Evolutionary conservation across 2,113 vertebrate genomes (phyloP).

Genomic region (Forbesichthys agassizii): DNA sequence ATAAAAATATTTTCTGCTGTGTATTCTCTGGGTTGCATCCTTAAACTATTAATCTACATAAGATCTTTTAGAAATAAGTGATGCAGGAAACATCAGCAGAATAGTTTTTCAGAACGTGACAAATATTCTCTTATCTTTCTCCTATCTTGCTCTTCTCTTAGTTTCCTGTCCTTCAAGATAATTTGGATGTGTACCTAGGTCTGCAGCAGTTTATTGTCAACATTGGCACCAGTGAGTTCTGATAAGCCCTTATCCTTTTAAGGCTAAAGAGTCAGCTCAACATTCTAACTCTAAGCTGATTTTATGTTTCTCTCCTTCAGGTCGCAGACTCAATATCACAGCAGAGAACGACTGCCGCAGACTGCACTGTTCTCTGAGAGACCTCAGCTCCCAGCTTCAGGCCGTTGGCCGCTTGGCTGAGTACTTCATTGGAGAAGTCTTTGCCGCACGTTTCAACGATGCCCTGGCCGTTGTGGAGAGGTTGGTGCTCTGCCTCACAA

Average conservation of each 20-base stretch:
- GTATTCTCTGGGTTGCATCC: too few relatives aligned
- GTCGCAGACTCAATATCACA: conserved; percentile 90
- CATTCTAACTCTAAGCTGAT: background rate
- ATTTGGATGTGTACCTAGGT: conserved; percentile 94
- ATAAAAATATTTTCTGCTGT: too few relatives aligned
- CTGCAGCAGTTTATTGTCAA: conserved; percentile 93
- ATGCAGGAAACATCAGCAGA: too few relatives aligned
- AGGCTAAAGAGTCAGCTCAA: background rate
- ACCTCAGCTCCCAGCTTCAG: conserved; percentile 95
- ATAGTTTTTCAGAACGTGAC: background rate
- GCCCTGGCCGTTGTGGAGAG: conserved; percentile 93
- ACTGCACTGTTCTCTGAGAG: conserved; percentile 92
- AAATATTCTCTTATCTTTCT: background rate
- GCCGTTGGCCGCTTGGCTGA: conserved; percentile 91
- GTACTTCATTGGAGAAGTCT: conserved; percentile 92
- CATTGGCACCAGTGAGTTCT: conserved; percentile 85
- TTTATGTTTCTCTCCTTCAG: conserved; percentile 59
- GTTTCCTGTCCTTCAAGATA: conserved; percentile 96
- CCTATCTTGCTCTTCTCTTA: conserved; percentile 58
- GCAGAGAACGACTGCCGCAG: conserved; percentile 94
- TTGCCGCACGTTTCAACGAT: conserved; percentile 88
- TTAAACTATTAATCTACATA: too few relatives aligned
- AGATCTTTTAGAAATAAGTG: too few relatives aligned
- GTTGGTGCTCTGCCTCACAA: conserved; percentile 60
- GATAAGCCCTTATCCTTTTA: background rate